Evolutionary conservation across 2,113 vertebrate genomes (phyloP).

Genomic region (Ictalurus furcatus): DNA sequence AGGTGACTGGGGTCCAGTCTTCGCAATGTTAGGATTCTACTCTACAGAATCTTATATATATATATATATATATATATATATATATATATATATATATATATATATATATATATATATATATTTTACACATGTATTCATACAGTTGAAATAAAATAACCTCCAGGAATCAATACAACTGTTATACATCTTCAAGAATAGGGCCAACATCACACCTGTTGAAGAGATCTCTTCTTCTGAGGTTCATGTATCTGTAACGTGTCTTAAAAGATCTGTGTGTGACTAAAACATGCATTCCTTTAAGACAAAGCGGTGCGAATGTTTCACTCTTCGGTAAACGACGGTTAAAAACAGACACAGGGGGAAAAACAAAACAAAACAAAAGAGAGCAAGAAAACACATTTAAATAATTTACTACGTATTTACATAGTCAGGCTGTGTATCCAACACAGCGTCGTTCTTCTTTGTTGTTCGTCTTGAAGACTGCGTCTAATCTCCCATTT

Average conservation of each 20-base stretch:
- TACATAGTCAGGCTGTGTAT: conserved; percentile 70
- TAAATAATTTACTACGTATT: conserved; percentile 83
- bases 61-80: neutral
- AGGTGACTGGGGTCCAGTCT: neutral
- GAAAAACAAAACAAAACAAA: neutral
- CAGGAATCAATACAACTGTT: neutral
- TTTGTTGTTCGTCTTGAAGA: conserved; percentile 39
- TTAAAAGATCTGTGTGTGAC: conserved; percentile 36
- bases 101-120: neutral
- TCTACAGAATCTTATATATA: neutral
- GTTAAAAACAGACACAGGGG: conserved; percentile 68
- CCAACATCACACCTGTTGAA: neutral
- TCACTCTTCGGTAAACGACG: conserved; percentile 66
- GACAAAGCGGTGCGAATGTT: conserved; percentile 48
- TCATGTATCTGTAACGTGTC: neutral
- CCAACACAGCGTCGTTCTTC: conserved; percentile 58
- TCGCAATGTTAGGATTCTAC: neutral
- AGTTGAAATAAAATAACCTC: neutral
- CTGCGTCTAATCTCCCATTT: conserved; percentile 89
- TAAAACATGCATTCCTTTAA: conserved; percentile 41
- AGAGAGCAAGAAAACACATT: conserved; percentile 70
- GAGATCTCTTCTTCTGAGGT: neutral
- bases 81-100: neutral
- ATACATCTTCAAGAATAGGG: neutral
- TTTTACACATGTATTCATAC: neutral